Evolutionary conservation across 2,888 invertebrate genomes (phyloP).

Genomic region (Shargacucullia verbasci): DNA sequence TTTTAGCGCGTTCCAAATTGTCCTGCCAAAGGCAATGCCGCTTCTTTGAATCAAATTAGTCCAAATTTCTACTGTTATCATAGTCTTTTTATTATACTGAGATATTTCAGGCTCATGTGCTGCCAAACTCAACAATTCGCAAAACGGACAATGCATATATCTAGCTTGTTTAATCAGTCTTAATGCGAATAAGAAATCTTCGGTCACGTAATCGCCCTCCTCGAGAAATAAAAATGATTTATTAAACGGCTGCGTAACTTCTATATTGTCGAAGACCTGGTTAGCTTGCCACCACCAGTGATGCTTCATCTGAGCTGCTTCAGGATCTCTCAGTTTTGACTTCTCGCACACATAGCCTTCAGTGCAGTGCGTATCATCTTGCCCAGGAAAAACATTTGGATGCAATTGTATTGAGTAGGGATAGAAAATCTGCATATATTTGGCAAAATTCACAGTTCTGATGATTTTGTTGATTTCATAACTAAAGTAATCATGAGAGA

Average conservation of each 20-base stretch:
- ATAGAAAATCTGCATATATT: conserved; percentile 60
- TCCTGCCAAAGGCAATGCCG: conserved; percentile 67
- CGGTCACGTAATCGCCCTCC: conserved; percentile 63
- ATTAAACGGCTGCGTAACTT: conserved; percentile 42
- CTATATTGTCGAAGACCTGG: conserved; percentile 65
- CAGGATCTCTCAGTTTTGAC: conserved; percentile 47
- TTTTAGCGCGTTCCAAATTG: conserved; percentile 64
- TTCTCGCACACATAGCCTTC: conserved; percentile 59
- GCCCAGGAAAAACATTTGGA: conserved; percentile 66
- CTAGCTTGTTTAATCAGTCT: conserved; percentile 51
- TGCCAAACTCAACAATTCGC: conserved; percentile 66
- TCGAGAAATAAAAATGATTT: conserved; percentile 59
- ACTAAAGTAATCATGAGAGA: conserved; percentile 58
- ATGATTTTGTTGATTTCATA: conserved; percentile 54
- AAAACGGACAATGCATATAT: conserved; percentile 55
- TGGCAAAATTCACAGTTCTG: conserved; percentile 46
- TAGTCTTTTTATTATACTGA: conserved; percentile 38
- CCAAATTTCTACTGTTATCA: conserved; percentile 57
- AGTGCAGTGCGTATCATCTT: conserved; percentile 59
- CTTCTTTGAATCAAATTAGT: conserved; percentile 44
- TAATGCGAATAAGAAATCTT: conserved; percentile 64
- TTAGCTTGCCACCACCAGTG: conserved; percentile 74
- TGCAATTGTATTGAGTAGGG: conserved; percentile 67
- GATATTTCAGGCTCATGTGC: conserved; percentile 46
- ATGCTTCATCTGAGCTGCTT: conserved; percentile 63